phyloP scores from a whole-genome alignment of 2,797 vertebrate genomes.

The Vespertilio murinus region DNA sequence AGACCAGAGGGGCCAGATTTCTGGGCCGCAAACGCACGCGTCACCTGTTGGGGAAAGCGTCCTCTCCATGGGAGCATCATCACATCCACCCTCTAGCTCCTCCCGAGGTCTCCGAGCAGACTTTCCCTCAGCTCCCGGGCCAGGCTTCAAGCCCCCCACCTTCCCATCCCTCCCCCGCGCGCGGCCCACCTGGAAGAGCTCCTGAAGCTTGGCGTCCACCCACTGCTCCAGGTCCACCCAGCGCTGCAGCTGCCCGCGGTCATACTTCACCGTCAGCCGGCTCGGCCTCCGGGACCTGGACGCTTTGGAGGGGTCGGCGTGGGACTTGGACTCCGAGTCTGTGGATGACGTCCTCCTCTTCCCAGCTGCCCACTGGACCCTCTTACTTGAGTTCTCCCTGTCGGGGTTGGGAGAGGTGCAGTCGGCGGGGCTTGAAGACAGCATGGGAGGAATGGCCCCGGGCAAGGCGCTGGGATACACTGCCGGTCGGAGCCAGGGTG shows the following conservation, averaged over 20 bases:
- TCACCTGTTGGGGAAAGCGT: neutral
- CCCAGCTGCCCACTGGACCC: slow-evolving; percentile 54
- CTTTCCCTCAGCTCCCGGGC: neutral
- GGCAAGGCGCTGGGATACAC: neutral
- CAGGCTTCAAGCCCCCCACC: neutral
- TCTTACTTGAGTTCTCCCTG: slow-evolving; percentile 59
- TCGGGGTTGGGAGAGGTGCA: slow-evolving; percentile 52
- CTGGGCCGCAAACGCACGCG: neutral
- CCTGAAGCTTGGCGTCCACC: slow-evolving; percentile 93
- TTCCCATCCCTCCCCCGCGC: fast-evolving
- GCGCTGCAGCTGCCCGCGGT: slow-evolving; percentile 95
- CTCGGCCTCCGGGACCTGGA: slow-evolving; percentile 89
- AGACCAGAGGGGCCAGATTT: neutral
- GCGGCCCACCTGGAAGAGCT: slow-evolving; percentile 89
- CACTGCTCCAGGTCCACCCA: slow-evolving; percentile 97
- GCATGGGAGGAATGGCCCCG: slow-evolving; percentile 55
- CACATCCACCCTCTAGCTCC: neutral
- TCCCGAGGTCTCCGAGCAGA: neutral
- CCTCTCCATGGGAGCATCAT: neutral
- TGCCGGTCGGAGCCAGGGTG: neutral
- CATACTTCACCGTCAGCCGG: slow-evolving; percentile 97
- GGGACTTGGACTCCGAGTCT: slow-evolving; percentile 62
- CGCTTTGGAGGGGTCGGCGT: slow-evolving; percentile 30
- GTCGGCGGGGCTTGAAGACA: slow-evolving; percentile 59
- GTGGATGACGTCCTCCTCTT: slow-evolving; percentile 84